phyloP scores from a whole-genome alignment of 1,140 invertebrate genomes.

The Battus philenor region DNA sequence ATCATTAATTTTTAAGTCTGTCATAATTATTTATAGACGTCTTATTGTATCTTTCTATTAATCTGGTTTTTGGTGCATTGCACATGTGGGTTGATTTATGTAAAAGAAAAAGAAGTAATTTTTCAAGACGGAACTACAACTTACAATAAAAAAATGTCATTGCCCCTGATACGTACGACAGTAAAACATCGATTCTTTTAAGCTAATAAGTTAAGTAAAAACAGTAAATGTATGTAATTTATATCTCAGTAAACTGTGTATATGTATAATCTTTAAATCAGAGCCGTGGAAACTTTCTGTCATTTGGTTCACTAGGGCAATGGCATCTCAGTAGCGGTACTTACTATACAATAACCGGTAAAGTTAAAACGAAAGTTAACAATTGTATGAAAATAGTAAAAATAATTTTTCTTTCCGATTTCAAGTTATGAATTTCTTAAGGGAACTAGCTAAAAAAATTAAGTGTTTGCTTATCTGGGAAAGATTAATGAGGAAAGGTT shows the following conservation, averaged over 20 bases:
- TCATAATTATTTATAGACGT: too few relatives aligned
- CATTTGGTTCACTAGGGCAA: conserved; percentile 49
- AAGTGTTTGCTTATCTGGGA: conserved; percentile 18
- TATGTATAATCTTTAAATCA: conserved; percentile 27
- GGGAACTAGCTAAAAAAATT: too few relatives aligned
- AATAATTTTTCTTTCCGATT: too few relatives aligned
- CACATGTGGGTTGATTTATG: too few relatives aligned
- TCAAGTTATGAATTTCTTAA: too few relatives aligned
- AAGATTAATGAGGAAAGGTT: conserved; percentile 36
- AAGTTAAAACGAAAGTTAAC: conserved; percentile 52
- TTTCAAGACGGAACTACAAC: too few relatives aligned
- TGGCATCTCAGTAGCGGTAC: conserved; percentile 47
- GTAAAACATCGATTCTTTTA: conserved; percentile 6
- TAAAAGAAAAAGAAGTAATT: too few relatives aligned
- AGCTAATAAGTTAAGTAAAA: conserved; percentile 7
- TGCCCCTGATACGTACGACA: background rate
- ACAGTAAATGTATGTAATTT: too few relatives aligned
- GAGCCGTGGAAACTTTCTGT: conserved; percentile 40
- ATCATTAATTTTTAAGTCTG: too few relatives aligned
- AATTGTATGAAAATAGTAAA: conserved; percentile 36
- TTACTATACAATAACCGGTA: conserved; percentile 30
- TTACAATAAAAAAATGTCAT: too few relatives aligned
- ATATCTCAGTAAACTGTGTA: conserved; percentile 11
- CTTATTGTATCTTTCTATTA: too few relatives aligned
- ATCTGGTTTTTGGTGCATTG: too few relatives aligned